A percentile compares a stretch with the other conserved stretches of the same genome.
These are phyloP conservation scores for Sarcophaga carnaria DNA, from an alignment of 2,888 invertebrate genomes.

Conservation along the genomic window DNA sequence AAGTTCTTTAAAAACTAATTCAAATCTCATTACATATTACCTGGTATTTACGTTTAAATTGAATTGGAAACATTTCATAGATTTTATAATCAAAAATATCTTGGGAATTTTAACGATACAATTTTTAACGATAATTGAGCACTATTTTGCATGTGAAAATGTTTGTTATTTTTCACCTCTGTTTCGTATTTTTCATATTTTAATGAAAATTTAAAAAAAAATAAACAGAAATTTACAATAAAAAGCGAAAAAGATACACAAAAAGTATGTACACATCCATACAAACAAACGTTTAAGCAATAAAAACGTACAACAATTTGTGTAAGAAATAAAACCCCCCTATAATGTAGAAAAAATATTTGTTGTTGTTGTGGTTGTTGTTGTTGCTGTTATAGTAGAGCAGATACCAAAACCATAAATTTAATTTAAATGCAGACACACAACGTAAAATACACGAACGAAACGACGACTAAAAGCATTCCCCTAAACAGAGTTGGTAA, in stretches of 20 bases:
- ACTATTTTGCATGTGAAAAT: conserved; percentile 54
- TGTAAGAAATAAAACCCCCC: conserved; percentile 18
- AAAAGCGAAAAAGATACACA: background rate
- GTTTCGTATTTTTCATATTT: background rate
- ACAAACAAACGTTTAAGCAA: background rate
- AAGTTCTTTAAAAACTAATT: too few species aligned
- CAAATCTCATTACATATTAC: too few species aligned
- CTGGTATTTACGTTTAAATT: background rate
- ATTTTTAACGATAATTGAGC: conserved; percentile 52
- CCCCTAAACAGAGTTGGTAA: too few species aligned
- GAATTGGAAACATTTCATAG: background rate
- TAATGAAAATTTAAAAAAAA: conserved; percentile 15
- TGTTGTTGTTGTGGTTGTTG: background rate
- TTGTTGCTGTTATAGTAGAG: conserved; percentile 2
- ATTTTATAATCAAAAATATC: background rate
- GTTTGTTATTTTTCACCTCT: background rate
- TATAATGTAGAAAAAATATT: conserved; percentile 1
- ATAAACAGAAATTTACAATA: background rate
- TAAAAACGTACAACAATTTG: background rate
- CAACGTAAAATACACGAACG: background rate
- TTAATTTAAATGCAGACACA: conserved; percentile 17
- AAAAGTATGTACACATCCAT: background rate
- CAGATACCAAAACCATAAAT: conserved; percentile 58
- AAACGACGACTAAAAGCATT: too few species aligned
- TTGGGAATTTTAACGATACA: background rate